Base-by-base conservation (phyloP, 2,113 vertebrate genomes). In the Porphyrio hochstetteri region DNA sequence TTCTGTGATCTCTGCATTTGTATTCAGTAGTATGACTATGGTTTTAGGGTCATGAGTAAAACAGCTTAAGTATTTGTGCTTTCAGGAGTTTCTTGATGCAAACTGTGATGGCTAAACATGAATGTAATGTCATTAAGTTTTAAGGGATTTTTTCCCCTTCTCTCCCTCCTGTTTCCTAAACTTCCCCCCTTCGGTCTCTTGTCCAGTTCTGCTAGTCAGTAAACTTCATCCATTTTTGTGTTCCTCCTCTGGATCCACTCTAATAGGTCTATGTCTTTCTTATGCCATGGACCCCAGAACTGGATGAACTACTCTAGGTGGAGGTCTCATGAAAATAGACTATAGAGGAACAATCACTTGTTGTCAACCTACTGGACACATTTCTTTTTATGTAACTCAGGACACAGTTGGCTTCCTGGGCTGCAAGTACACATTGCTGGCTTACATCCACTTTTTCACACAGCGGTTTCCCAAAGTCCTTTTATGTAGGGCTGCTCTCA, bases 281-380 rank as follows among this genome's bases (percentile, higher is more conserved):
- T 21, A 17, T 17, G 13, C 14, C 6, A 7, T 19, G 31, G 14
- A 16, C 13, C 5, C 13, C 27, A 42, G 31, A 44, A 21, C 36
- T 67, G 31, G 14, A 50, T 7, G 6, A 28, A 33, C 11, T 28
- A 52, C 14, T 42, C 10, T 11, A 67, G 28, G 21, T 57, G 11
- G 9, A n/a, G 9, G 5, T 52, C 5, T 82, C 10, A 21, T 1
- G 1, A 65, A 42, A 72, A 21, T 8, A 44, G 27, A 61, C 29
- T 5, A 70, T 23, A 57, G 9, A 16, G 25, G 20, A 4, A 57
- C 42, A 88, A 65, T 57, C 24, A 5, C 35, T 3, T 42, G n/a
- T 9, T 6, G 2, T 42, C 0, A 0, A 48, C 24, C 29, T 68
- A 24, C 28, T 82, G 46, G 18, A 10, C 35, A 65, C 1, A 0